Percentiles rank a stretch among this genome's conserved stretches.
phyloP scores from a whole-genome alignment of 2,113 vertebrate species.

The Pelodiscus sinensis region DNA sequence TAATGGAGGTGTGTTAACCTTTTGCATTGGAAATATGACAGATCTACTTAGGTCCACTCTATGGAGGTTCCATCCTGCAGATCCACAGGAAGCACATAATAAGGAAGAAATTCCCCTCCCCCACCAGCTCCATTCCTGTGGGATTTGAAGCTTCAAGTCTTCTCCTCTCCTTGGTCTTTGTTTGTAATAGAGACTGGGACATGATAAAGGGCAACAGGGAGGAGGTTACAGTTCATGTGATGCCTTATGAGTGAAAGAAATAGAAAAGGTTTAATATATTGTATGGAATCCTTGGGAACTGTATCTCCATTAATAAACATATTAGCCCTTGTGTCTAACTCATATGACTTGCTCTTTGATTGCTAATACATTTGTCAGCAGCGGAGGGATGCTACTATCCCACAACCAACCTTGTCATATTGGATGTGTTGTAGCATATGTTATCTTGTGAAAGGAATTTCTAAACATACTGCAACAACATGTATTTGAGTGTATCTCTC shows the following conservation, averaged over 20 bases:
- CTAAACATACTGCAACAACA: neutral
- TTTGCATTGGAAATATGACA: neutral
- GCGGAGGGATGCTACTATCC: neutral
- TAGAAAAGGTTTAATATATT: neutral
- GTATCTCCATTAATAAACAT: neutral
- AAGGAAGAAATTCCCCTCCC: neutral
- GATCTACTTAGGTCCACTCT: neutral
- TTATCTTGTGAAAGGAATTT: neutral
- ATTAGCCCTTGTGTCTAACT: neutral
- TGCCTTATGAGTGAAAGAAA: neutral
- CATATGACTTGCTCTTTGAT: neutral
- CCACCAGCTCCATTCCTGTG: neutral
- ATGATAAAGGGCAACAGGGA: neutral
- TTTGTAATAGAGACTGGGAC: neutral
- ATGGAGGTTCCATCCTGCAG: neutral
- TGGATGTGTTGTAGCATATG: neutral
- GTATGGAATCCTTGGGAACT: neutral
- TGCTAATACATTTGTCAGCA: neutral
- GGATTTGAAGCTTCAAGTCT: neutral
- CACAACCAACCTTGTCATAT: neutral
- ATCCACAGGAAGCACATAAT: neutral
- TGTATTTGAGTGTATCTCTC: neutral
- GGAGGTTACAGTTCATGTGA: neutral
- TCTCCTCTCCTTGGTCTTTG: neutral
- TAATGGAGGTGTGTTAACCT: neutral